Evolutionary conservation across 1,140 invertebrate genomes (phyloP).

Genomic region (Leptinotarsa undecemlineata): DNA sequence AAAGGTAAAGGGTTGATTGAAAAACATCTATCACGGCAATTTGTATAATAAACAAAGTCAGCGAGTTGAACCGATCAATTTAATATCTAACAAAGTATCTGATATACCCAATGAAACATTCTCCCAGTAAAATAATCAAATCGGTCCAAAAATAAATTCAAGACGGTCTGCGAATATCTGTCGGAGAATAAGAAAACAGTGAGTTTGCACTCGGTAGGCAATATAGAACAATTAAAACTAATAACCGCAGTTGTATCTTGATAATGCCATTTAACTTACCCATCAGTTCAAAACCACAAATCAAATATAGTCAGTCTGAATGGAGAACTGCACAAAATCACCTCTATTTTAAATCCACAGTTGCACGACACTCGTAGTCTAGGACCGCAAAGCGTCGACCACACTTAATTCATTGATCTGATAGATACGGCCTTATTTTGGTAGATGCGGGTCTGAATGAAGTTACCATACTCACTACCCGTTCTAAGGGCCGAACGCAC

Average conservation of each 20-base stretch:
- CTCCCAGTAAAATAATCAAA: neutral
- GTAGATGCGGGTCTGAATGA: slow-evolving; percentile 2
- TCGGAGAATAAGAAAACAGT: neutral
- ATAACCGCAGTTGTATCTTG: slow-evolving; percentile 1
- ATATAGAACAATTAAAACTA: slow-evolving; percentile 4
- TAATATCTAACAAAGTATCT: too few species aligned
- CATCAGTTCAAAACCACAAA: slow-evolving; percentile 2
- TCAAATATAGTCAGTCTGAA: neutral
- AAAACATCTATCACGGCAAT: too few species aligned
- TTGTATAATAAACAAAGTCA: too few species aligned
- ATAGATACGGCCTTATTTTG: slow-evolving; percentile 3
- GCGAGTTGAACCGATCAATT: too few species aligned
- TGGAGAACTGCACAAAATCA: slow-evolving; percentile 3
- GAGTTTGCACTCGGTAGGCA: neutral
- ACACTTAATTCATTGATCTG: slow-evolving; percentile 8
- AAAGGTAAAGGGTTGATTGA: too few species aligned
- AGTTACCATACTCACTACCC: neutral
- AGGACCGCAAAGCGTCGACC: neutral
- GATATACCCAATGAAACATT: too few species aligned
- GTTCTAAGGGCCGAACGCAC: slow-evolving; percentile 4
- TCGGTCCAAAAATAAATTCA: neutral
- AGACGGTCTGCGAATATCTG: neutral
- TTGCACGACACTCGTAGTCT: slow-evolving; percentile 2
- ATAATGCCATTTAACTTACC: neutral
- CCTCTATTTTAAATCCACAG: neutral